Base-by-base conservation (phyloP, 1,140 invertebrate species). In the Heliconius melpomene region DNA sequence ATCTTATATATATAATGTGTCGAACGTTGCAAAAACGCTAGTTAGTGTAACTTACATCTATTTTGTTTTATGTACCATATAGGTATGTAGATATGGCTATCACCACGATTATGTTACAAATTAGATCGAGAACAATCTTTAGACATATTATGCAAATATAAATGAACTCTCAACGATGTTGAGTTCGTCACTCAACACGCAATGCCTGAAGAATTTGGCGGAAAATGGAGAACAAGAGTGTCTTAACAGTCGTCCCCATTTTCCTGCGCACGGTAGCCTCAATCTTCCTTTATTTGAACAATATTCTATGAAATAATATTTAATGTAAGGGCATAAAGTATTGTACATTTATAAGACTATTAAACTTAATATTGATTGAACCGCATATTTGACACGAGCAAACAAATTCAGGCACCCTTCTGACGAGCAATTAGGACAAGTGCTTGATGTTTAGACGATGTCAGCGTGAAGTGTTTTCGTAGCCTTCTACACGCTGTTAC, bases 381-480 rank as follows among this genome's bases (percentile, higher is more conserved):
- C 40, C 75, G 57, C 74, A 40, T 84, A 81, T 86, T 86, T 86
- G 84, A 77, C 82, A 70, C 77, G 83, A 75, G 36, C 79, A 85
- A 86, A 84, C 78, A 83, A 77, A 50, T 74, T 82, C 80, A 73
- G 70, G 57, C 75, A 66, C 78, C 83, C 74, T 77, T 79, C 84
- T 78, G 50, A 78, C 77, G 75, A 79, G 76, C 81, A 86, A 86
- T 85, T 85, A 85, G 75, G 78, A 79, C 79, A 82, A 85, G 87
- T 87, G 83, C 85, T 85, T 26, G 71, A 36, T 72, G 71, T 72
- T 72, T 82, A 79, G 80, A 32, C 57, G 52, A 50, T 81, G 74
- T 79, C 73, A 60, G 40, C 29, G 70, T 78, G 77, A 66, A 79
- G 80, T 82, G 74, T 72, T 79, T 75, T 78, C 71, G 1, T 60